phyloP scores from a whole-genome alignment of 2,113 vertebrate genomes.

The Pleuronectes platessa region DNA sequence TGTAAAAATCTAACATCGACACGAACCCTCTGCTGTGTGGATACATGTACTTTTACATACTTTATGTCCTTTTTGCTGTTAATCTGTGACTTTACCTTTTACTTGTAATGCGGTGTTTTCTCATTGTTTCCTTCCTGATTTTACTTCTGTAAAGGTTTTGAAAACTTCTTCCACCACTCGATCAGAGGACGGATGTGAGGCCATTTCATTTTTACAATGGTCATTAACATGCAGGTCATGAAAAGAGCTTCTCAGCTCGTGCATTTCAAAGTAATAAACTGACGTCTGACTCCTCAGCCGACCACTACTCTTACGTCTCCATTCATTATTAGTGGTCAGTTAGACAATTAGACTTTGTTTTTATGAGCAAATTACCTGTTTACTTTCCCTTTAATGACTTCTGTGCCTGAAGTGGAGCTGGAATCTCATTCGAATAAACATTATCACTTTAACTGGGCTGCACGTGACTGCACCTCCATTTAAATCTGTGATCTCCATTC shows the following conservation, averaged over 20 bases:
- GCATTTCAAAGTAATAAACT: constrained; percentile 35
- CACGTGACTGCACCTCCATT: constrained; percentile 6
- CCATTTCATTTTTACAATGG: neutral
- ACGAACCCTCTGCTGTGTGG: neutral
- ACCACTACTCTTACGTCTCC: neutral
- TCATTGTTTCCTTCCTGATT: neutral
- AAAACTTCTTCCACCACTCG: neutral
- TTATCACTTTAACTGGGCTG: constrained; percentile 8
- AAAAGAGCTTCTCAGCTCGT: constrained; percentile 15
- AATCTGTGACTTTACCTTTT: too few species aligned
- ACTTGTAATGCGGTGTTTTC: neutral
- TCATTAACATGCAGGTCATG: constrained; percentile 11
- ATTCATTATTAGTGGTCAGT: constrained; percentile 2
- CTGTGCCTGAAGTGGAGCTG: neutral
- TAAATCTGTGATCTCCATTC: constrained; percentile 13
- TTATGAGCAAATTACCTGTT: constrained; percentile 14
- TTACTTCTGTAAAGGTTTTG: neutral
- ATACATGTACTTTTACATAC: neutral
- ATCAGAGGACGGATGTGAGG: neutral
- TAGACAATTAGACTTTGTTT: constrained; percentile 36
- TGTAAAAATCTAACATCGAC: neutral
- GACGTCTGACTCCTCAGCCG: constrained; percentile 1
- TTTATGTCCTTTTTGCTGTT: neutral
- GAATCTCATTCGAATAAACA: too few species aligned
- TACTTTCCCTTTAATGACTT: constrained; percentile 2